Conservation (phyloP, 2,888 invertebrate genomes). For the Melangyna quadrimaculata region DNA sequence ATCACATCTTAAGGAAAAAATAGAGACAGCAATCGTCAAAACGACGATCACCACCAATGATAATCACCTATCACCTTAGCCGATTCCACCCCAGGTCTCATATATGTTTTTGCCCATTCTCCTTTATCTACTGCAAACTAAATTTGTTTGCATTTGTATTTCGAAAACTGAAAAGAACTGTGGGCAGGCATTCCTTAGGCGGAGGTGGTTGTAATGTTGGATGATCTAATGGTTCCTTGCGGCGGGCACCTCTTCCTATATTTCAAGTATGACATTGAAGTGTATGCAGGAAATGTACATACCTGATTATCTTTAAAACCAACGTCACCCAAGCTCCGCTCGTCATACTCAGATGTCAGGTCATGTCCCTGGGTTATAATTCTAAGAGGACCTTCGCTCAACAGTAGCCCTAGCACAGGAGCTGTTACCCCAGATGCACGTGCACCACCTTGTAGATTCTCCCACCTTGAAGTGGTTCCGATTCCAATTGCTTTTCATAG, state of each 20-base stretch:
- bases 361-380: conserved; percentile 98
- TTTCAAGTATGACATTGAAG: conserved; percentile 12
- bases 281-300: background rate
- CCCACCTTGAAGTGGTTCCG: conserved; percentile 84
- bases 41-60: too few relatives aligned
- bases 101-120: too few relatives aligned
- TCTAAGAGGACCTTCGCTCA: conserved; percentile 92
- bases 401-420: conserved; percentile 85
- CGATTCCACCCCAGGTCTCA: too few relatives aligned
- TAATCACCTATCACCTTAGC: too few relatives aligned
- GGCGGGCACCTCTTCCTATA: conserved; percentile 83
- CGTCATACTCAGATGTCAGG: conserved; percentile 94
- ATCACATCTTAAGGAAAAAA: too few relatives aligned
- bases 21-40: too few relatives aligned
- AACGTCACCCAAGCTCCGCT: conserved; percentile 93
- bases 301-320: conserved; percentile 97
- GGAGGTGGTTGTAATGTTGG: conserved; percentile 94
- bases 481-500: conserved; percentile 82
- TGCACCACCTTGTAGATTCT: conserved; percentile 82
- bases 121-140: too few relatives aligned
- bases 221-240: conserved; percentile 85
- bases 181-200: conserved; percentile 92
- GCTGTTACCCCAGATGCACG: conserved; percentile 78
- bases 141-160: too few relatives aligned
- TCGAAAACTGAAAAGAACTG: conserved; percentile 90